A percentile compares a stretch with the other conserved stretches of the same genome.
Evolutionary conservation across 1,140 invertebrate genomes (phyloP).

Genomic region (Bicyclus anynana): DNA sequence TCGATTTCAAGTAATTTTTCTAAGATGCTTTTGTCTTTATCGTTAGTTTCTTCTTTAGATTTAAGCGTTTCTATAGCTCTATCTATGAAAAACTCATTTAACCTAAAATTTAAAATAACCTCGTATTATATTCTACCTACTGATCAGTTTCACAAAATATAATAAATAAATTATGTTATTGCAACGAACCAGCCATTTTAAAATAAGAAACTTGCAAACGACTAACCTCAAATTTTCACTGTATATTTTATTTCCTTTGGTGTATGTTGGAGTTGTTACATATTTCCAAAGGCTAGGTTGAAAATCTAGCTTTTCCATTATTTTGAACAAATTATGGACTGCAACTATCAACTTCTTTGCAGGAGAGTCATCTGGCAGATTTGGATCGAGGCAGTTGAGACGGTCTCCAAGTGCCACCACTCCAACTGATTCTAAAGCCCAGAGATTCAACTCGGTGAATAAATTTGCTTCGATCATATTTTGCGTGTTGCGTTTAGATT

Average conservation of each 20-base stretch:
- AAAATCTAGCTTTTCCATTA: slow-evolving; percentile 79
- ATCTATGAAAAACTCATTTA: slow-evolving; percentile 33
- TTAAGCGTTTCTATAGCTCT: slow-evolving; percentile 30
- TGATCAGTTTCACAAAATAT: too few relatives aligned
- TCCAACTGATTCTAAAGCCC: slow-evolving; percentile 84
- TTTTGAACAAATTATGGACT: slow-evolving; percentile 79
- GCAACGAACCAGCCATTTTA: too few relatives aligned
- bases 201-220: background rate
- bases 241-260: slow-evolving; percentile 70
- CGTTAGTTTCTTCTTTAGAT: slow-evolving; percentile 10
- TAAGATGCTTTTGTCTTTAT: slow-evolving; percentile 55
- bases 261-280: slow-evolving; percentile 77
- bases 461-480: slow-evolving; percentile 78
- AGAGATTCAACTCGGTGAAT: slow-evolving; percentile 81
- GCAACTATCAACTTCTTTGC: slow-evolving; percentile 78
- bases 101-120: slow-evolving; percentile 14
- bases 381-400: slow-evolving; percentile 78
- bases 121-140: too few relatives aligned
- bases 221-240: slow-evolving; percentile 41
- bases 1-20: slow-evolving; percentile 73
- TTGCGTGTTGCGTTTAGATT: slow-evolving; percentile 69
- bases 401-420: slow-evolving; percentile 82
- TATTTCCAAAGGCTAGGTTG: slow-evolving; percentile 81
- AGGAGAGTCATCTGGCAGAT: slow-evolving; percentile 76
- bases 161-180: too few relatives aligned